Evolutionary conservation across 2,797 vertebrate species (phyloP).

Genomic region (Gymnoscopelus braueri): DNA sequence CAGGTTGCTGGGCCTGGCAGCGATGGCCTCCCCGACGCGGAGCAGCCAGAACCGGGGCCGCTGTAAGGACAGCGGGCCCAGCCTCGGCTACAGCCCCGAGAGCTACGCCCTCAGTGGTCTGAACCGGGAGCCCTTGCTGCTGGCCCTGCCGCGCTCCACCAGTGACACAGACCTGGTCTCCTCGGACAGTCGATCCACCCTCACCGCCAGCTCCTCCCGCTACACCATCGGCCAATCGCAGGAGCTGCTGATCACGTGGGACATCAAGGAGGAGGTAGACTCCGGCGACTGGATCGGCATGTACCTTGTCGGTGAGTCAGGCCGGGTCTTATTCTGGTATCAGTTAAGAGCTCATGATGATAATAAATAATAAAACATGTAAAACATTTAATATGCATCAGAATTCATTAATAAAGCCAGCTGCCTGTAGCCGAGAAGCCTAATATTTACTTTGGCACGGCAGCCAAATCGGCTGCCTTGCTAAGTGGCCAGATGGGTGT

Average conservation of each 20-base stretch:
- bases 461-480: too few species aligned
- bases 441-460: too few species aligned
- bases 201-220: constrained; percentile 91
- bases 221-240: constrained; percentile 92
- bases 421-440: too few species aligned
- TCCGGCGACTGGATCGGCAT: constrained; percentile 99
- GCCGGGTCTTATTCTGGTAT: background rate
- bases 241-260: constrained; percentile 94
- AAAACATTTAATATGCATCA: too few species aligned
- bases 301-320: constrained; percentile 92
- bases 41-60: constrained; percentile 89
- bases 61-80: constrained; percentile 84
- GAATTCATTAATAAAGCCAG: too few species aligned
- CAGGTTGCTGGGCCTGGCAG: constrained; percentile 94
- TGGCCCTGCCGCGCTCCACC: constrained; percentile 90
- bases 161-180: constrained; percentile 96
- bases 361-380: too few species aligned
- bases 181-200: constrained; percentile 91
- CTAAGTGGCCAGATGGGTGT: too few species aligned
- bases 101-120: constrained; percentile 86
- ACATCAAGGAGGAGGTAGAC: constrained; percentile 98
- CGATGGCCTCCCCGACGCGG: constrained; percentile 95
- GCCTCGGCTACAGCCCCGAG: constrained; percentile 90
- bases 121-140: constrained; percentile 78
- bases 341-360: too few species aligned